These are phyloP conservation scores for Microctonus hyperodae DNA, from an alignment of 2,888 invertebrate genomes.

Conservation along the genomic window DNA sequence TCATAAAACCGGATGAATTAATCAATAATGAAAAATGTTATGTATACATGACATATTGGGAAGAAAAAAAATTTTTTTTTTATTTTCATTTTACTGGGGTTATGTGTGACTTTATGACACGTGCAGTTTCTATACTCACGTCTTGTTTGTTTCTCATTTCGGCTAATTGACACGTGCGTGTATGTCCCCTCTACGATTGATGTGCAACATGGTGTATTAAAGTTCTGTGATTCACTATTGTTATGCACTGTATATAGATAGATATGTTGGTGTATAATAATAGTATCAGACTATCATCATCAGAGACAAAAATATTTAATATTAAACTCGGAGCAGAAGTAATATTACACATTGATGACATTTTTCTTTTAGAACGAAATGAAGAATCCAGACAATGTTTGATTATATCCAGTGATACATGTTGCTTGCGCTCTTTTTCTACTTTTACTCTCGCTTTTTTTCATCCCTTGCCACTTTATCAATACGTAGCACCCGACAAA, in stretches of 20 bases:
- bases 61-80: conserved; percentile 11
- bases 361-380: not conserved
- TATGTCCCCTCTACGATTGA: conserved; percentile 25
- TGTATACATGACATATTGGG: not conserved
- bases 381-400: conserved; percentile 16
- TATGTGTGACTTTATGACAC: conserved; percentile 32
- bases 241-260: not conserved
- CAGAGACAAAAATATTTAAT: not conserved
- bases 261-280: not conserved
- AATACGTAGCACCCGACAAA: conserved; percentile 8
- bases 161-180: conserved; percentile 53
- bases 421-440: not conserved
- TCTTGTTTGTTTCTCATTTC: conserved; percentile 46
- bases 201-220: conserved; percentile 2
- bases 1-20: not conserved
- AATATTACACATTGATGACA: conserved; percentile 6
- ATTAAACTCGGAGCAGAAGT: not conserved
- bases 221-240: not conserved
- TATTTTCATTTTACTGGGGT: conserved; percentile 24
- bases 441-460: not conserved
- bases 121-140: conserved; percentile 18
- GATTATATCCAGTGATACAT: conserved; percentile 12
- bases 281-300: not conserved
- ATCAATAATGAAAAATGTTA: not conserved
- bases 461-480: conserved; percentile 13